Evolutionary conservation across 2,113 vertebrate genomes (phyloP).

Genomic region (Copsychus sechellarum): DNA sequence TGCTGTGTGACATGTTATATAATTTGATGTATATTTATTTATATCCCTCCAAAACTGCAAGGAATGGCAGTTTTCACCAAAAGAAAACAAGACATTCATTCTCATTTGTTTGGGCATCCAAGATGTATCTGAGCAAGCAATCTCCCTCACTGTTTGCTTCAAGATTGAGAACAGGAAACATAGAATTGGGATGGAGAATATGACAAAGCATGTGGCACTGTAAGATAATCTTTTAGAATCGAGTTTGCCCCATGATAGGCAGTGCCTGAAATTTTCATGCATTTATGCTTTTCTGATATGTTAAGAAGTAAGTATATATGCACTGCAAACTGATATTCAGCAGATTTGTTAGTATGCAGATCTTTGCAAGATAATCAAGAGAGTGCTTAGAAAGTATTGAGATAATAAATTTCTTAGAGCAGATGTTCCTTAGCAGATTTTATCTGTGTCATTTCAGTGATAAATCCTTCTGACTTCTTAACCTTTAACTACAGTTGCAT

Average conservation of each 20-base stretch:
- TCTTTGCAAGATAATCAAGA: slow-evolving; percentile 48
- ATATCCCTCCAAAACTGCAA: slow-evolving; percentile 34
- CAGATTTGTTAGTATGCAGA: slow-evolving; percentile 42
- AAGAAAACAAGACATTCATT: slow-evolving; percentile 39
- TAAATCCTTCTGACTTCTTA: slow-evolving; percentile 34
- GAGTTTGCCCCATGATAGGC: not conserved
- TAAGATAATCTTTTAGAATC: not conserved
- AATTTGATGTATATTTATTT: slow-evolving; percentile 64
- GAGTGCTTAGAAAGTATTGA: not conserved
- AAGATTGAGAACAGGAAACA: slow-evolving; percentile 38
- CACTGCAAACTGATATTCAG: slow-evolving; percentile 26
- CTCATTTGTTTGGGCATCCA: slow-evolving; percentile 22
- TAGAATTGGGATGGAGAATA: not conserved
- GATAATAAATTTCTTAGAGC: slow-evolving; percentile 39
- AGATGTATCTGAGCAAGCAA: slow-evolving; percentile 14
- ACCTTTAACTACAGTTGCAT: slow-evolving; percentile 11
- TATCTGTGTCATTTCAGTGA: slow-evolving; percentile 34
- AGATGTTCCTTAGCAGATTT: slow-evolving; percentile 43
- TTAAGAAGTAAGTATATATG: slow-evolving; percentile 20
- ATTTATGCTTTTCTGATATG: slow-evolving; percentile 33
- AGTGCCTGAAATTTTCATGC: slow-evolving; percentile 9
- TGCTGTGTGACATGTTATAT: slow-evolving; percentile 4
- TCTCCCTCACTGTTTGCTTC: slow-evolving; percentile 2
- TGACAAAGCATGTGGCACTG: not conserved
- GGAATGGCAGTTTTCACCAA: slow-evolving; percentile 39